Evolutionary conservation across 2,113 vertebrate species (phyloP).

Genomic region (Anseranas semipalmata): DNA sequence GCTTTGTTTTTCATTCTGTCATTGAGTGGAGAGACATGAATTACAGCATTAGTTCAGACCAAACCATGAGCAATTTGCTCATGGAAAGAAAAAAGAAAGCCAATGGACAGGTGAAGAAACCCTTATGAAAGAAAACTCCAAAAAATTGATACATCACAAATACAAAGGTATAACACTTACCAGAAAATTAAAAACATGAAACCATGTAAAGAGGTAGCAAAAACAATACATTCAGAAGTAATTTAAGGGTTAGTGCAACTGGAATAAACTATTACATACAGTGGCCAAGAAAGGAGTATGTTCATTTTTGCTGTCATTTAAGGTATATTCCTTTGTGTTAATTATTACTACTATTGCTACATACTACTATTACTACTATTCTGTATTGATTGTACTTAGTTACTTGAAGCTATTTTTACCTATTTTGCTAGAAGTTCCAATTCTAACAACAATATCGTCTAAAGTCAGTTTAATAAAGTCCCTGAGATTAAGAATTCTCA

Average conservation of each 20-base stretch:
- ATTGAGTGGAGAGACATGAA: not conserved
- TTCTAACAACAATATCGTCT: not conserved
- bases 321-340: not conserved
- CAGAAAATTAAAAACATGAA: not conserved
- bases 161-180: not conserved
- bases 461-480: not conserved
- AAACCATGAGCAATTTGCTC: not conserved
- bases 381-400: not conserved
- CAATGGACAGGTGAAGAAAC: not conserved
- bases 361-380: not conserved
- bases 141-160: not conserved
- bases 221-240: not conserved
- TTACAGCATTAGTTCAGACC: not conserved
- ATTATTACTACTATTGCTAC: not conserved
- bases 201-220: not conserved
- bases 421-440: not conserved
- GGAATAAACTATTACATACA: not conserved
- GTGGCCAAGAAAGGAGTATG: not conserved
- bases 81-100: not conserved
- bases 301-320: not conserved
- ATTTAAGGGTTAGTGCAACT: not conserved
- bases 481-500: not conserved
- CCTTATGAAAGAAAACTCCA: not conserved
- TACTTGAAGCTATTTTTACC: not conserved
- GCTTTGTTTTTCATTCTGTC: not conserved